phyloP scores from a whole-genome alignment of 2,797 vertebrate species.

The Columba guinea region DNA sequence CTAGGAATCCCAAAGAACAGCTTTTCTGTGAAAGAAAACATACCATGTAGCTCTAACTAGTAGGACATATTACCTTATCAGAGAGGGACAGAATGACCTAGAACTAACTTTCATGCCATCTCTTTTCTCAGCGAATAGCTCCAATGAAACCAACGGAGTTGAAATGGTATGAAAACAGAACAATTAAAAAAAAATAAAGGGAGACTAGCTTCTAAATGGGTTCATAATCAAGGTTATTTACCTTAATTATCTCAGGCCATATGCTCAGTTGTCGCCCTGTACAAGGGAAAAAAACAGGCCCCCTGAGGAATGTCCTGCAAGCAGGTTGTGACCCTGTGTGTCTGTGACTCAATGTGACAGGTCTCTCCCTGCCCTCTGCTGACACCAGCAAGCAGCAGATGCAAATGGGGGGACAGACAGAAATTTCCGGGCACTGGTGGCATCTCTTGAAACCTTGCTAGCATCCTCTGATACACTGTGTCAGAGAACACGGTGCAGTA shows the following conservation, averaged over 20 bases:
- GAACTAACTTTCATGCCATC: not conserved
- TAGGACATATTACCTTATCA: not conserved
- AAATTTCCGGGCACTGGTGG: not conserved
- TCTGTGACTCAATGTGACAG: accelerated
- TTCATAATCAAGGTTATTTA: not conserved
- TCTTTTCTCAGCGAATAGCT: not conserved
- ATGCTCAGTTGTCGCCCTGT: not conserved
- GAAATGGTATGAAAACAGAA: not conserved
- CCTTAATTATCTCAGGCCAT: not conserved
- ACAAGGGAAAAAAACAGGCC: not conserved
- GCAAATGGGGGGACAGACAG: not conserved
- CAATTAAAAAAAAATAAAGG: not conserved
- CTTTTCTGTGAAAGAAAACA: not conserved
- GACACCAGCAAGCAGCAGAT: accelerated
- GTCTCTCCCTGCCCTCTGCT: not conserved
- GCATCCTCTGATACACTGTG: accelerated
- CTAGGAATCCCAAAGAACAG: not conserved
- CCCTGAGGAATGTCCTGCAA: not conserved
- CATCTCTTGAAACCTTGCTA: not conserved
- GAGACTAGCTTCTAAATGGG: not conserved
- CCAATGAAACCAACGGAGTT: not conserved
- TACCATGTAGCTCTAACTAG: not conserved
- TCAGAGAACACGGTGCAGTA: not conserved
- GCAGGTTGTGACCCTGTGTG: accelerated
- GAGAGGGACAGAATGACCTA: not conserved